These are phyloP conservation scores for Erethizon dorsatum DNA, from an alignment of 2,797 vertebrate species.

Conservation along the genomic window DNA sequence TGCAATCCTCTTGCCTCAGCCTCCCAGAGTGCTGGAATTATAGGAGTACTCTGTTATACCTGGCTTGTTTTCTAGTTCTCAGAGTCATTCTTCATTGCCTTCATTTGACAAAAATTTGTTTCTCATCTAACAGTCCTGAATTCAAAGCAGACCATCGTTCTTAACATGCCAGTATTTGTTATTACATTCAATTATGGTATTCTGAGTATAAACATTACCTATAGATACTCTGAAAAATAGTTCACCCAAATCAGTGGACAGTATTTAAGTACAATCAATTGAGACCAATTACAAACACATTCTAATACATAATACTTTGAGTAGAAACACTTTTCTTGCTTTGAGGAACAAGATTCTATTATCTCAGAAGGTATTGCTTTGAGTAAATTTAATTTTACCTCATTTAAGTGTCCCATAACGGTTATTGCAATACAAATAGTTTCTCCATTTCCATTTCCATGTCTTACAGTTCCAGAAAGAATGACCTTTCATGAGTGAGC, in stretches of 20 bases:
- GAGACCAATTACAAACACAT: neutral
- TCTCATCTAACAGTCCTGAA: neutral
- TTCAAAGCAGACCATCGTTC: slow-evolving; percentile 48
- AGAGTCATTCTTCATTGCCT: neutral
- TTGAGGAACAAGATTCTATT: neutral
- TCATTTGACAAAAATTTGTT: neutral
- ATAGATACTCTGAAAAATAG: neutral
- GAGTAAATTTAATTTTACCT: slow-evolving; percentile 27
- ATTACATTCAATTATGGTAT: neutral
- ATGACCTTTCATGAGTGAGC: neutral
- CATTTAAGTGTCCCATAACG: neutral
- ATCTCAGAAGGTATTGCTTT: neutral
- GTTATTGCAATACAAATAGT: neutral
- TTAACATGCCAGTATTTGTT: neutral
- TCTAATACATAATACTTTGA: neutral
- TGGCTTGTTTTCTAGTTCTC: neutral
- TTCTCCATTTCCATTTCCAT: slow-evolving; percentile 44
- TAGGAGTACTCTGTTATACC: neutral
- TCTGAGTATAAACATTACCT: neutral
- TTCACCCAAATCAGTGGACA: neutral
- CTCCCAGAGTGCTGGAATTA: neutral
- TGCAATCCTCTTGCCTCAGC: neutral
- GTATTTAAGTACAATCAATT: neutral
- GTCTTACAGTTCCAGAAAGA: neutral
- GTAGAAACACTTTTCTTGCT: neutral